These are phyloP conservation scores for Drosophila sp. DNA, from an alignment of 1,140 invertebrate genomes.

Conservation along the genomic window DNA sequence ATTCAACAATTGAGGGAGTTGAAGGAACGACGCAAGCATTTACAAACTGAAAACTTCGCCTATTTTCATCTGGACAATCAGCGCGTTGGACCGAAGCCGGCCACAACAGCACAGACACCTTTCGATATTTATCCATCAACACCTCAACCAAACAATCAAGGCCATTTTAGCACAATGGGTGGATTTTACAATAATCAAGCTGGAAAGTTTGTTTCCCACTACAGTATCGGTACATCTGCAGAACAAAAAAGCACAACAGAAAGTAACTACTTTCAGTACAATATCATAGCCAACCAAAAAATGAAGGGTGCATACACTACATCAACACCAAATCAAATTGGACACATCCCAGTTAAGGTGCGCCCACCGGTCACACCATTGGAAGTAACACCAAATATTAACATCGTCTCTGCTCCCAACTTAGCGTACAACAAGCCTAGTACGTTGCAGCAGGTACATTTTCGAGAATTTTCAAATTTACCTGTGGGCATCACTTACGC, in stretches of 20 bases:
- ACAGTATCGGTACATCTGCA: conserved; percentile 52
- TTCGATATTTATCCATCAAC: conserved; percentile 29
- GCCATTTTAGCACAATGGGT: conserved; percentile 83
- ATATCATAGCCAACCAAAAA: conserved; percentile 77
- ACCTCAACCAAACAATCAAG: conserved; percentile 19
- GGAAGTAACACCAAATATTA: conserved; percentile 65
- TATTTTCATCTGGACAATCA: conserved; percentile 81
- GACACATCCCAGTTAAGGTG: conserved; percentile 46
- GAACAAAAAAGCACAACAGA: conserved; percentile 62
- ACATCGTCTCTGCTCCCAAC: conserved; percentile 68
- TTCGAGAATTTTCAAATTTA: conserved; percentile 46
- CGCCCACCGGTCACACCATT: conserved; percentile 54
- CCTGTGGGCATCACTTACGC: conserved; percentile 64
- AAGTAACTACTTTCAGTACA: conserved; percentile 79
- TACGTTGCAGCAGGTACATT: conserved; percentile 46
- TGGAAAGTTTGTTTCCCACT: conserved; percentile 70
- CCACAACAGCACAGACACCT: conserved; percentile 25
- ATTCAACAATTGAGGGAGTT: conserved; percentile 69
- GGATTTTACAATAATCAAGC: conserved; percentile 84
- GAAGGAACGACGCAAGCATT: conserved; percentile 70
- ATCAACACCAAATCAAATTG: conserved; percentile 50
- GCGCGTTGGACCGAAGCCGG: conserved; percentile 24
- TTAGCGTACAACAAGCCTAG: conserved; percentile 48
- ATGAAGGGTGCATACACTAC: conserved; percentile 70
- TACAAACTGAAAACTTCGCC: conserved; percentile 75